Evolutionary conservation across 92 coral and sea anemone species (phyloP).

Genomic region (Epizoanthus fatuus): DNA sequence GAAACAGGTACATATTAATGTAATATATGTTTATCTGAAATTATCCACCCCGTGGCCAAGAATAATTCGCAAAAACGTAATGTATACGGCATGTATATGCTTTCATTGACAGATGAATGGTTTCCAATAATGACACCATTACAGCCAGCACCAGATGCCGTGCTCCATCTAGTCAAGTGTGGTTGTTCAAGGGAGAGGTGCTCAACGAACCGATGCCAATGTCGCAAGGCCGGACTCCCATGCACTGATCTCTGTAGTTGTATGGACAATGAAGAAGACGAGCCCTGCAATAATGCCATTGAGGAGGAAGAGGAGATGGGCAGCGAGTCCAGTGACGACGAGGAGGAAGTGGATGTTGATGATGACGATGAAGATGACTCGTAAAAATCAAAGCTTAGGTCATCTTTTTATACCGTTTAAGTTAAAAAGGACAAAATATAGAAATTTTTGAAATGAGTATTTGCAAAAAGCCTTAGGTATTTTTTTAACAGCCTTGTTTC

Average conservation of each 20-base stretch:
- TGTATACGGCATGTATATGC: constrained; percentile 6
- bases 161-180: constrained; percentile 70
- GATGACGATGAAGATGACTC: constrained; percentile 11
- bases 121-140: constrained; percentile 27
- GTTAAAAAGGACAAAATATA: constrained; percentile 10
- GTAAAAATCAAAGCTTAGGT: neutral
- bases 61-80: constrained; percentile 18
- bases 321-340: constrained; percentile 31
- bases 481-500: constrained; percentile 6
- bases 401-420: constrained; percentile 1
- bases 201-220: constrained; percentile 51
- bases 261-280: constrained; percentile 44
- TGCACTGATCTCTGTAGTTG: constrained; percentile 54
- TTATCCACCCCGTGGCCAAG: constrained; percentile 26
- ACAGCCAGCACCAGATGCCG: constrained; percentile 46
- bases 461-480: constrained; percentile 9
- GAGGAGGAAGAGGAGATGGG: constrained; percentile 26
- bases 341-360: constrained; percentile 8
- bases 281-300: constrained; percentile 40
- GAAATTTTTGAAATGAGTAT: constrained; percentile 9
- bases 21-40: constrained; percentile 14
- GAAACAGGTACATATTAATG: constrained; percentile 42
- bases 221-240: constrained; percentile 42
- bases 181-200: constrained; percentile 65
- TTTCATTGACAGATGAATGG: neutral